Evolutionary conservation across 2,113 vertebrate genomes (phyloP), one percentile per base, ranked within the genome.

Genomic region (Halichoerus grypus): DNA sequence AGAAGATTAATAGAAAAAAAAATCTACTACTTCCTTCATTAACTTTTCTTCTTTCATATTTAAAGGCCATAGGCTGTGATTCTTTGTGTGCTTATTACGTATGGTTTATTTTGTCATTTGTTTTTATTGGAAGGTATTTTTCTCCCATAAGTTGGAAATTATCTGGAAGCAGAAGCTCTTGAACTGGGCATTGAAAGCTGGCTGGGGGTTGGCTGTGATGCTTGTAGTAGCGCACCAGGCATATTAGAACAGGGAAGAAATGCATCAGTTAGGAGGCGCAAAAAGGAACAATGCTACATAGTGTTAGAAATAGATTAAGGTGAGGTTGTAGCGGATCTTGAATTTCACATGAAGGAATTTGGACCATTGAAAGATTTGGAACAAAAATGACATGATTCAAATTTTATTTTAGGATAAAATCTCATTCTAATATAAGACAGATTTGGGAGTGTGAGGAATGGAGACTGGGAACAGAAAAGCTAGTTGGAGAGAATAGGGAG

Each of bases 351-450:
- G 31, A 72, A 19, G 65, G 61, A 49, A 80, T 81, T 86, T 87
- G 81, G 46, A 92, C 55, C 61, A 72, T 21, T 94, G 82, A 85
- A 80, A 85, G n/a, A 81, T 61, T 59, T 65, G 80, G 28, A 36
- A 91, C 36, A 74, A 65, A 90, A 94, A 49, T 91, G 61, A 79
- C n/a, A 8, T 86, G 61, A 63, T 71, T 91, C 53, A 94, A 72
- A 79, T 94, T 96, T 81, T 79, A 91, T 91, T 94, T 94, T 36
- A 87, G 46, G 46, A 26, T 57, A 69, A 80, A 72, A 81, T 46
- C 69, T 86, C 36, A 80, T 86, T 94, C 33, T 91, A 80, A 67
- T 81, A 8, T 65, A 53, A 85, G 71, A 67, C 36, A 80, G 11
- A 85, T 71, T 51, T 12, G 65, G 59, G 28, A 1, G 21, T 59